Base-by-base conservation (phyloP, 2,797 vertebrate species). In the Odontamblyopus lacepedii region DNA sequence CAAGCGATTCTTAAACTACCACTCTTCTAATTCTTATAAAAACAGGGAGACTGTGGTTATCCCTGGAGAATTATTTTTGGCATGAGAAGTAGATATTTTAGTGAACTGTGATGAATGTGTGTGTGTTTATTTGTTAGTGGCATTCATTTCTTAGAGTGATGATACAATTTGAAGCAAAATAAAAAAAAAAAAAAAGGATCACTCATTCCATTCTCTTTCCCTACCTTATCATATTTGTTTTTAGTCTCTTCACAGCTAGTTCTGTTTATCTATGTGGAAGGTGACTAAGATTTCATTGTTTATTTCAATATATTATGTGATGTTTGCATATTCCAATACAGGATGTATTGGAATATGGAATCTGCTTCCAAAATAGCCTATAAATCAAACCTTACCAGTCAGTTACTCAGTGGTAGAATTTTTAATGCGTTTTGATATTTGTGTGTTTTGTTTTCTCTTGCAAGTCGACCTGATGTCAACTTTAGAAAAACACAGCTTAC, bases 401-500 rank as follows among this genome's bases (percentile, higher is more conserved):
- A 55, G 19, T 55, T n/a, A 55, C 19, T 55, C 51, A 55, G 19
- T 2, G 8, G 19, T 55, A 19, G 18, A 12, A 12, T 44, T 44
- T 44, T 11, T 11, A 44, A 44, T 44, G 44, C 15, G 44, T 12
- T 26, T 4, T 4, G 27, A 27, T 18, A 61, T 0, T 63, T 0
- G 32, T 67, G 61, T 67, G 48, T 27, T 27, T 5, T 69, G 35
- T 63, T 35, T 48, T 63, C 30, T n/a, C 11, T 56, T 50, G 8
- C 72, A 38, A 67, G 44, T 2, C 44, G 38, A 41, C 56, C 29
- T 26, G 63, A 65, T 29, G 16, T 30, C 7, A 35, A 66, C 48
- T 67, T 53, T 30, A 29, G 63, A 74, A 79, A 69, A 72, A 79
- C 38, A 64, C 70, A 77, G 76, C 76, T 79, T 69, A 77, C 35